phyloP scores from a whole-genome alignment of 2,797 vertebrate genomes.

The Chloroceryle inda region DNA sequence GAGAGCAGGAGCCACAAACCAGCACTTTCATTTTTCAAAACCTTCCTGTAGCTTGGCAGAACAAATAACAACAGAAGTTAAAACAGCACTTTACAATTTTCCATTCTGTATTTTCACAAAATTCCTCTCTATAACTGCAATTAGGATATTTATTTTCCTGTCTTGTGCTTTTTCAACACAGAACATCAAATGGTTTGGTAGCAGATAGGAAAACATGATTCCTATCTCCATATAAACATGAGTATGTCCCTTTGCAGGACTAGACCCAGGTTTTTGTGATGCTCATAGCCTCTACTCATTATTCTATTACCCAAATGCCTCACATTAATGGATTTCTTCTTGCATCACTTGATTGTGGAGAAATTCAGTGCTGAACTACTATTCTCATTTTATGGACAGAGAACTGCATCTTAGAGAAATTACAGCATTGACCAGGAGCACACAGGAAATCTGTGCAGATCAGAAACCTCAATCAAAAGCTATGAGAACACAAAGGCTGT shows the following conservation, averaged over 20 bases:
- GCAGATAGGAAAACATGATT: background rate
- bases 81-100: conserved; percentile 22
- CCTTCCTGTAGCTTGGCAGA: background rate
- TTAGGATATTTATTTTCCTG: conserved; percentile 41
- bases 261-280: background rate
- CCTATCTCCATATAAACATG: background rate
- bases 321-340: conserved; percentile 9
- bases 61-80: conserved; percentile 37
- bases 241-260: background rate
- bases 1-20: conserved; percentile 12
- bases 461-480: background rate
- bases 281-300: background rate
- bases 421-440: background rate
- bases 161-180: conserved; percentile 5
- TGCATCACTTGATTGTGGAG: background rate
- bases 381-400: background rate
- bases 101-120: background rate
- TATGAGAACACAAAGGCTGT: background rate
- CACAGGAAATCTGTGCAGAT: background rate
- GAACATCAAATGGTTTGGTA: background rate
- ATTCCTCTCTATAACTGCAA: conserved; percentile 7
- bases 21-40: conserved; percentile 30
- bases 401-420: background rate
- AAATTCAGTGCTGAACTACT: conserved; percentile 16
- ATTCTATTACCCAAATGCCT: background rate